Base-by-base conservation (phyloP, 2,888 invertebrate genomes). In the Hemaris fuciformis region DNA sequence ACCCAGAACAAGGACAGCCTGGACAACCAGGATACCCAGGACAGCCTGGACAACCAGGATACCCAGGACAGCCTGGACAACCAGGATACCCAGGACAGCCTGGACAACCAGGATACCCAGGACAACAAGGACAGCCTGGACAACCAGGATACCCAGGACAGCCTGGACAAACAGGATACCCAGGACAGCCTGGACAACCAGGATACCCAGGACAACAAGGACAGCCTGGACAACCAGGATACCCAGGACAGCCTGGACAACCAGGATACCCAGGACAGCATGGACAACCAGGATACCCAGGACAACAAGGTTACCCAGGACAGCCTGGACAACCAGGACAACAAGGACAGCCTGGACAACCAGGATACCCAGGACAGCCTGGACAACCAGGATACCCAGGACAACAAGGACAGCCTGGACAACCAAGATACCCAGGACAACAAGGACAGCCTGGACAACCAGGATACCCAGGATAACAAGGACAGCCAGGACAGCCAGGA, bases 251-350 rank as follows among this genome's bases (percentile, higher is more conserved):
- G 53, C 79, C 79, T 46, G 81, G 81, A 41, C 56, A 67, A 0
- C 72, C 80, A 87, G 87, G 75, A 84, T 7, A 64, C 0, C 73
- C 73, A 3, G 74, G 75, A 0, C 20, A 70, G 0, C n/a, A n/a
- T n/a, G 73, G 74, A 0, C 0, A 67, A 2, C 94, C 94, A 0
- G 93, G 90, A 45, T 84, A 79, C 8, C 93, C 93, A 10, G 88
- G 87, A 0, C 15, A 71, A 1, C 75, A 73, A 0, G 79, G 70
- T 2, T 91, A 66, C 6, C 66, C 71, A 2, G 74, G 72, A 3
- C 64, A 71, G 5, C 66, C 70, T 3, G 74, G 72, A 1, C 65
- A 72, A 4, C 91, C 18, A 73, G 80, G 64, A 73, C 62, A 70
- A 76, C 77, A 1, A 81, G 83, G n/a, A n/a, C n/a, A n/a, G n/a